Evolutionary conservation across 2,113 vertebrate species (phyloP).

Genomic region (Heteronetta atricapilla): DNA sequence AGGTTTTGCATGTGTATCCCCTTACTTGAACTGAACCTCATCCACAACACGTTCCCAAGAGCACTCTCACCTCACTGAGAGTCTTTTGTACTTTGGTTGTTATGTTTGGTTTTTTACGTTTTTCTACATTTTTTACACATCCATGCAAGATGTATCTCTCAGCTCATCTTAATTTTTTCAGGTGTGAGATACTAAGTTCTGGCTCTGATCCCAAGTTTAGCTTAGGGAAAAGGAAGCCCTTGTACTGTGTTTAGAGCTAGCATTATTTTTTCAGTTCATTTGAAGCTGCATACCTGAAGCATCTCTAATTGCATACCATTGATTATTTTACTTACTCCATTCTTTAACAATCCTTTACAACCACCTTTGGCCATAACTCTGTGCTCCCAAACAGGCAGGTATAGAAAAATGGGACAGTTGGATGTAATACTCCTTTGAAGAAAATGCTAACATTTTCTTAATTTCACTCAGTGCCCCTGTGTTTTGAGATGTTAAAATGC

Average conservation of each 20-base stretch:
- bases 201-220: background rate
- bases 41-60: background rate
- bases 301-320: background rate
- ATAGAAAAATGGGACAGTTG: background rate
- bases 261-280: background rate
- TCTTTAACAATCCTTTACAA: background rate
- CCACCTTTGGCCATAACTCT: background rate
- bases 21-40: background rate
- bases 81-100: background rate
- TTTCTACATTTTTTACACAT: background rate
- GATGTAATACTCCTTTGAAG: background rate
- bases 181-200: background rate
- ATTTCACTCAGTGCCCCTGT: background rate
- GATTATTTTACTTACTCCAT: background rate
- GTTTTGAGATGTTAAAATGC: background rate
- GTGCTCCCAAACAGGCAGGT: background rate
- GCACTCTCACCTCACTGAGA: background rate
- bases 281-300: background rate
- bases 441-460: background rate
- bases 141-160: background rate
- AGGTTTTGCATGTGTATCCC: background rate
- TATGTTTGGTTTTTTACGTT: background rate
- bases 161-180: background rate
- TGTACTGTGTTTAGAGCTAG: background rate
- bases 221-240: background rate